These are phyloP conservation scores for Rhombomys opimus DNA, from an alignment of 2,113 vertebrate species.

Conservation along the genomic window DNA sequence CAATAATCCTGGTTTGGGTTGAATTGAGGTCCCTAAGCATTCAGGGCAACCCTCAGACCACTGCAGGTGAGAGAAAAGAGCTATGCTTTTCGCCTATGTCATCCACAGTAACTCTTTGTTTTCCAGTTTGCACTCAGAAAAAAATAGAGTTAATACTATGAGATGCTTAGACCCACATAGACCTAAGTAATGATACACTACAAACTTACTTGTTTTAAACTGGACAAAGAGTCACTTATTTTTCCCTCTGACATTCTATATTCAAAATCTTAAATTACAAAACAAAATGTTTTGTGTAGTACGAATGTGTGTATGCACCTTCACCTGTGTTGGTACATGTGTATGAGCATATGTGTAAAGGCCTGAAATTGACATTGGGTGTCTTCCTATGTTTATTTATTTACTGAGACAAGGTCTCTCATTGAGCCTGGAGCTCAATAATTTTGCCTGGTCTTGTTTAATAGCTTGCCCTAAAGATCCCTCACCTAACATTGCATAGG, in stretches of 20 bases:
- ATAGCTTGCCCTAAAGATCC: not conserved
- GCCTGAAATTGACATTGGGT: not conserved
- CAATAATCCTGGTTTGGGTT: not conserved
- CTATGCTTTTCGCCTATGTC: not conserved
- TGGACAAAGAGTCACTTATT: slow-evolving; percentile 1
- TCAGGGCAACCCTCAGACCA: not conserved
- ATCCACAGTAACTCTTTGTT: not conserved
- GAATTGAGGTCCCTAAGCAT: not conserved
- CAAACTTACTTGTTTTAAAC: slow-evolving; percentile 40
- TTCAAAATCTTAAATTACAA: slow-evolving; percentile 16
- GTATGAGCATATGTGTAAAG: not conserved
- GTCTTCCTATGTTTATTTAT: not conserved
- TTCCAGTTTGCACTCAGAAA: not conserved
- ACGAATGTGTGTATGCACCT: not conserved
- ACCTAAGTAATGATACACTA: slow-evolving; percentile 8
- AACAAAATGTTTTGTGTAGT: not conserved
- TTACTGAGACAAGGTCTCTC: not conserved
- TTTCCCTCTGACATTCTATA: not conserved
- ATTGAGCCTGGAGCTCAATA: not conserved
- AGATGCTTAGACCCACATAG: slow-evolving; percentile 6
- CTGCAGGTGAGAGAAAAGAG: not conserved
- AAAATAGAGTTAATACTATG: slow-evolving; percentile 2
- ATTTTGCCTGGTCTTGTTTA: not conserved
- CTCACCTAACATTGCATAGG: no score
- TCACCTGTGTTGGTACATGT: no score